Evolutionary conservation across 2,888 invertebrate genomes (phyloP).

Genomic region (Mongoloraphidia duomilia): DNA sequence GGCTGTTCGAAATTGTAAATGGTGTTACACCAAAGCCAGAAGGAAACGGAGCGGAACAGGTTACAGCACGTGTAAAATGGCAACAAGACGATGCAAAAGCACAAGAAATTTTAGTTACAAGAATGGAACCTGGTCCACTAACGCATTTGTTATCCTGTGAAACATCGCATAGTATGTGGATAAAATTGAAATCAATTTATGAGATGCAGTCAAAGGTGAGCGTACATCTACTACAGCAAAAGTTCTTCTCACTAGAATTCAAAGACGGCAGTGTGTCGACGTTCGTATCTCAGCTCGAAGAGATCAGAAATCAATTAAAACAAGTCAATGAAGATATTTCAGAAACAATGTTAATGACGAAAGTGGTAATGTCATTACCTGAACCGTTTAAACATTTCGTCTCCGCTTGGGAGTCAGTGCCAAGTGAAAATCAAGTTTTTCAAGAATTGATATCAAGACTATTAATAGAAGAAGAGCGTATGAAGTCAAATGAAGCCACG

Average conservation of each 20-base stretch:
- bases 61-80: too few species aligned
- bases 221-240: conserved; percentile 11
- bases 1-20: background rate
- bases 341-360: too few species aligned
- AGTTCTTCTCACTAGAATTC: background rate
- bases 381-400: too few species aligned
- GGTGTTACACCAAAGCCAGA: background rate
- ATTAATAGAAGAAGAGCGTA: conserved; percentile 15
- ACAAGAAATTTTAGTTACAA: conserved; percentile 14
- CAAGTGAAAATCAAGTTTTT: conserved; percentile 14
- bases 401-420: too few species aligned
- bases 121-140: conserved; percentile 14
- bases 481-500: conserved; percentile 4
- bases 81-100: conserved; percentile 14
- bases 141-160: conserved; percentile 16
- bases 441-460: conserved; percentile 15
- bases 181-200: conserved; percentile 6
- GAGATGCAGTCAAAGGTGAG: conserved; percentile 9
- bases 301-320: background rate
- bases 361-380: too few species aligned
- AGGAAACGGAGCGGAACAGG: background rate
- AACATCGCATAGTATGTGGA: conserved; percentile 16
- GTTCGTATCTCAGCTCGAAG: background rate
- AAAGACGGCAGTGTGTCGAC: too few species aligned
- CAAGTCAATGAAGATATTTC: background rate